Evolutionary conservation across 1,140 invertebrate species (phyloP).

Genomic region (Melitaea cinxia): DNA sequence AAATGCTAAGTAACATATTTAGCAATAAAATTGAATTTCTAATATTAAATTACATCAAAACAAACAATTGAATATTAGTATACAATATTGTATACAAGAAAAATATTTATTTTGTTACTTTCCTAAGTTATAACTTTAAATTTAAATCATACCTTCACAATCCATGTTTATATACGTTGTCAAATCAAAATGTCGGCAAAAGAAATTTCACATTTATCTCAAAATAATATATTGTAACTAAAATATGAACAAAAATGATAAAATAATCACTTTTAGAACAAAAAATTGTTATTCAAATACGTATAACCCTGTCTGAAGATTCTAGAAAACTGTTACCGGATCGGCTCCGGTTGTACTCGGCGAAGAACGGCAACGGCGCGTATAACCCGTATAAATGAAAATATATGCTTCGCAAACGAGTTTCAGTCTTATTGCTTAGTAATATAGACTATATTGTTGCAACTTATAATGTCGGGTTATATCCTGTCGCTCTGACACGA

Average conservation of each 20-base stretch:
- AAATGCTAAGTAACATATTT: background rate
- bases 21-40: too few relatives aligned
- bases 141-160: too few relatives aligned
- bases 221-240: background rate
- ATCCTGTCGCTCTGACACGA: conserved; percentile 8
- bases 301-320: background rate
- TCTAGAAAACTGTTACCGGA: conserved; percentile 11
- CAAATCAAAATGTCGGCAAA: conserved; percentile 3
- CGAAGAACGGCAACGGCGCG: conserved; percentile 5
- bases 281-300: background rate
- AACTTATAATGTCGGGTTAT: background rate
- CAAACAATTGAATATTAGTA: too few relatives aligned
- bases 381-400: background rate
- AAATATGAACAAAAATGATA: background rate
- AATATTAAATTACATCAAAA: too few relatives aligned
- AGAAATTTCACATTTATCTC: background rate
- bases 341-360: conserved; percentile 2
- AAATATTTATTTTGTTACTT: too few relatives aligned
- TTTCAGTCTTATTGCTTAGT: background rate
- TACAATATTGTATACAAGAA: too few relatives aligned
- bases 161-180: background rate
- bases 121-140: too few relatives aligned
- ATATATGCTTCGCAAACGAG: background rate
- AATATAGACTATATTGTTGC: background rate
- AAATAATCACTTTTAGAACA: background rate